These are phyloP conservation scores for Chaitophorus viminalis DNA, from an alignment of 2,888 invertebrate genomes.

Conservation along the genomic window DNA sequence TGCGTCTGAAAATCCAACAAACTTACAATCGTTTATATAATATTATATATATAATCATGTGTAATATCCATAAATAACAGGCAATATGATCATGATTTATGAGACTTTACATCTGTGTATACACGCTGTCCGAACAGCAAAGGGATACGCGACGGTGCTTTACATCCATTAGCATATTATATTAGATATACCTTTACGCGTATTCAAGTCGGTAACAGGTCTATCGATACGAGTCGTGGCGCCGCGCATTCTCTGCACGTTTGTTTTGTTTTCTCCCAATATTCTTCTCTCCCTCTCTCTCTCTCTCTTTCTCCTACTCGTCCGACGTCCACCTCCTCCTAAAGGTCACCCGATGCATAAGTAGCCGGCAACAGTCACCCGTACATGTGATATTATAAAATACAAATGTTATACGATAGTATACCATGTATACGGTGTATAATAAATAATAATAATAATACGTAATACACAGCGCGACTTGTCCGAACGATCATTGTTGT, in stretches of 20 bases:
- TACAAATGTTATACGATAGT: background rate
- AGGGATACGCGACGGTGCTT: background rate
- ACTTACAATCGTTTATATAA: too few relatives aligned
- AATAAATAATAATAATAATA: background rate
- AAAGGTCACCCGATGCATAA: background rate
- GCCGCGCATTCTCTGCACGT: background rate
- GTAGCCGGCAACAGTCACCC: background rate
- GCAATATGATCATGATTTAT: too few relatives aligned
- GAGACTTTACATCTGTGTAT: background rate
- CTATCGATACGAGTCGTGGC: background rate
- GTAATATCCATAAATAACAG: too few relatives aligned
- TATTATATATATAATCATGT: too few relatives aligned
- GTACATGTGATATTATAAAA: background rate
- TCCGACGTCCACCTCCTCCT: background rate
- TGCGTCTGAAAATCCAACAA: too few relatives aligned
- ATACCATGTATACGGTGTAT: background rate
- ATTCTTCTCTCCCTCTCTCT: background rate
- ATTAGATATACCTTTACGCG: background rate
- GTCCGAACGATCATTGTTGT: constrained; percentile 37
- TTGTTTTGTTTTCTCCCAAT: constrained; percentile 10
- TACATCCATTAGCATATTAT: background rate
- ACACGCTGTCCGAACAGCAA: background rate
- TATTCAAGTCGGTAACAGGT: background rate
- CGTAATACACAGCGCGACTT: background rate
- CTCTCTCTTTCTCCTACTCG: background rate